A percentile compares a stretch with the other conserved stretches of the same genome.
phyloP scores from a whole-genome alignment of 2,888 invertebrate genomes.

The Notodonta dromedarius region DNA sequence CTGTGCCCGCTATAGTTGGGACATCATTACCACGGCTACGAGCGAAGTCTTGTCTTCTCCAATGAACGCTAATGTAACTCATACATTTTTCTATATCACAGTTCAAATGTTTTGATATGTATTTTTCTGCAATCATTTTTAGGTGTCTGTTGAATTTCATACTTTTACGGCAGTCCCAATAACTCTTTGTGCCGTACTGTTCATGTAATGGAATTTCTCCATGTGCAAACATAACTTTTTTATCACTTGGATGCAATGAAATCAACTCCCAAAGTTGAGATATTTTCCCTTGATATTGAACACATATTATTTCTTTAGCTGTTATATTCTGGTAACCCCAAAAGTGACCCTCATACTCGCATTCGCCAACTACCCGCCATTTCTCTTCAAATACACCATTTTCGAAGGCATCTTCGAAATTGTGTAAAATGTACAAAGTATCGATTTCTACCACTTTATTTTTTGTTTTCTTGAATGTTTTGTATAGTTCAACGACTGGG shows the following conservation, averaged over 20 bases:
- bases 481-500: constrained; percentile 94
- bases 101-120: constrained; percentile 61
- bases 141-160: constrained; percentile 94
- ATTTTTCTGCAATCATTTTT: constrained; percentile 87
- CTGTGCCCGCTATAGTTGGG: constrained; percentile 91
- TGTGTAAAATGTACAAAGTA: constrained; percentile 91
- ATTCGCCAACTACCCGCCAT: constrained; percentile 84
- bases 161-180: constrained; percentile 95
- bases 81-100: constrained; percentile 75
- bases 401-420: constrained; percentile 93
- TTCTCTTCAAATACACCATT: constrained; percentile 93
- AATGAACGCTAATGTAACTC: constrained; percentile 93
- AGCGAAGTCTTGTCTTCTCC: constrained; percentile 95
- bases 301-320: constrained; percentile 87
- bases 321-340: constrained; percentile 90
- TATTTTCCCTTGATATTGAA: constrained; percentile 92
- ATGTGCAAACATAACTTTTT: constrained; percentile 88
- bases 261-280: constrained; percentile 86
- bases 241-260: constrained; percentile 59
- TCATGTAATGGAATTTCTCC: constrained; percentile 96
- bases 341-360: constrained; percentile 77
- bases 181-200: constrained; percentile 91
- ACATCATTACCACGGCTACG: constrained; percentile 88
- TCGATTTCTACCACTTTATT: constrained; percentile 84
- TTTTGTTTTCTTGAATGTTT: constrained; percentile 83